Conservation (phyloP, 2,888 invertebrate species). For the Nasonia oneida region DNA sequence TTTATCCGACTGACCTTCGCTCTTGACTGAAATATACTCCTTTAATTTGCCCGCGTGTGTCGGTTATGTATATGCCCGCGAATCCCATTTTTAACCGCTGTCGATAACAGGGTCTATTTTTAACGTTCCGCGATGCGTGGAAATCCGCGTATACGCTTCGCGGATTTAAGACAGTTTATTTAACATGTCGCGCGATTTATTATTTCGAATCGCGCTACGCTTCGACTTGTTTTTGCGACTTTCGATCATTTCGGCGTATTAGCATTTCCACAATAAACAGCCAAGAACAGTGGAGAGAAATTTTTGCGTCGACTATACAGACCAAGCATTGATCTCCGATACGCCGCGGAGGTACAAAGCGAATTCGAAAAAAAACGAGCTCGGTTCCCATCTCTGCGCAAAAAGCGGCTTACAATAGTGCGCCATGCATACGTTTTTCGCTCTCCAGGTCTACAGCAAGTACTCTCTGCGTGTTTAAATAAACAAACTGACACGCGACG, state of each 20-base stretch:
- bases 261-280: not conserved
- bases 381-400: not conserved
- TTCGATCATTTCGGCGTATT: not conserved
- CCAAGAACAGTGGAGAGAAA: not conserved
- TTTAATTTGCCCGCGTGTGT: constrained; percentile 5
- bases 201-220: not conserved
- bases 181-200: not conserved
- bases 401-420: not conserved
- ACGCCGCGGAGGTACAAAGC: not conserved
- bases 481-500: constrained; percentile 17
- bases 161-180: not conserved
- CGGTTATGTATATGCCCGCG: not conserved
- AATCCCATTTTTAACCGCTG: constrained; percentile 23
- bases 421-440: not conserved
- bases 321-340: not conserved
- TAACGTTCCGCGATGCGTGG: not conserved
- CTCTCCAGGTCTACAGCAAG: not conserved
- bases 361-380: not conserved
- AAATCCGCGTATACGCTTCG: not conserved
- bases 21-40: constrained; percentile 42
- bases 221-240: not conserved
- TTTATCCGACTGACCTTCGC: constrained; percentile 40
- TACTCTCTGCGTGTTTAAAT: not conserved
- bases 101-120: constrained; percentile 4
- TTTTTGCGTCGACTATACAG: not conserved